Percentiles rank a stretch among this genome's conserved stretches.
phyloP scores from a whole-genome alignment of 2,888 invertebrate species.

The Thereva unica region DNA sequence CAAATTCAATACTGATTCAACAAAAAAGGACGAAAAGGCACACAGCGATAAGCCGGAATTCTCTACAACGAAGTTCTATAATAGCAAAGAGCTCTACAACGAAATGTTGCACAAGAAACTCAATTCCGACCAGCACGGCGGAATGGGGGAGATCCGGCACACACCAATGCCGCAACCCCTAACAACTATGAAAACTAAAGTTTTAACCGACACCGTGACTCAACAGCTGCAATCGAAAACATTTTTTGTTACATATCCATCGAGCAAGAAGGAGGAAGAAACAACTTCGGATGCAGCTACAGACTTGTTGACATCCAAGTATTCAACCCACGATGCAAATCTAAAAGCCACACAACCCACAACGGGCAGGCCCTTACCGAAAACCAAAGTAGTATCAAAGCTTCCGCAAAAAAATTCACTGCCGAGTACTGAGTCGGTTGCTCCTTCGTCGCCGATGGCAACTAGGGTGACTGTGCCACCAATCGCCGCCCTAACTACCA shows the following conservation, averaged over 20 bases:
- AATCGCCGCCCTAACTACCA: conserved; percentile 10
- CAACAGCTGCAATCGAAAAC: too few relatives aligned
- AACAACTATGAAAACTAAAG: conserved; percentile 12
- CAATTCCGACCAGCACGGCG: conserved; percentile 17
- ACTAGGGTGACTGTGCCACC: conserved; percentile 6
- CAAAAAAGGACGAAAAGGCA: conserved; percentile 9
- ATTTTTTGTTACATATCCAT: too few relatives aligned
- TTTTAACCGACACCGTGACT: too few relatives aligned
- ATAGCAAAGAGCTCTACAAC: conserved; percentile 57
- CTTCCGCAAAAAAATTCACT: conserved; percentile 30
- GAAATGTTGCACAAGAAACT: conserved; percentile 55
- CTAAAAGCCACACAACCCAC: conserved; percentile 17
- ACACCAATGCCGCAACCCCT: conserved; percentile 19
- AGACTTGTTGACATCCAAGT: conserved; percentile 3
- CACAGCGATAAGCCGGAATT: conserved; percentile 53
- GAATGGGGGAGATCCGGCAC: conserved; percentile 10
- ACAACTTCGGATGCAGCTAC: background rate
- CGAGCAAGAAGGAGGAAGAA: background rate
- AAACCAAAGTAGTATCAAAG: conserved; percentile 25
- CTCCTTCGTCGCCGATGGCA: conserved; percentile 1
- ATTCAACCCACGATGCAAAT: conserved; percentile 5
- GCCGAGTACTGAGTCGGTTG: background rate
- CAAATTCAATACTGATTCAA: conserved; percentile 53
- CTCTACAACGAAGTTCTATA: conserved; percentile 58
- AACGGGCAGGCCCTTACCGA: conserved; percentile 25